phyloP scores from a whole-genome alignment of 2,113 vertebrate genomes.

The Coptodon rendalli region DNA sequence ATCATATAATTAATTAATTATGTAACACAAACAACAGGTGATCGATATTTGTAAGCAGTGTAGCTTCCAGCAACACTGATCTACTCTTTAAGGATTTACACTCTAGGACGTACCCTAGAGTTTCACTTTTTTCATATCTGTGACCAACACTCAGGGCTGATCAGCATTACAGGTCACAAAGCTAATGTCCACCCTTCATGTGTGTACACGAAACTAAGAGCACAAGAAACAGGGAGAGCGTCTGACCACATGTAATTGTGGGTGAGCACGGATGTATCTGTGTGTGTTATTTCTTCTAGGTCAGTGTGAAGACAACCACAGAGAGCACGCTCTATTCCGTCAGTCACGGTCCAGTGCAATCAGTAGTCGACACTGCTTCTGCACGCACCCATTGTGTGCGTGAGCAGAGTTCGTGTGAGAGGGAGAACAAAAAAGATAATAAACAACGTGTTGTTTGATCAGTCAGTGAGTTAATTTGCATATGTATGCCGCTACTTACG shows the following conservation, averaged over 20 bases:
- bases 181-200: slow-evolving; percentile 18
- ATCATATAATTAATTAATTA: background rate
- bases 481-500: background rate
- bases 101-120: background rate
- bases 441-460: background rate
- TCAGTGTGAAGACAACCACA: slow-evolving; percentile 52
- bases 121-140: slow-evolving; percentile 13
- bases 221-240: background rate
- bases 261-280: background rate
- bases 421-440: background rate
- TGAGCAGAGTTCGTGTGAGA: background rate
- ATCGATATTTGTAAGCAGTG: background rate
- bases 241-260: slow-evolving; percentile 20
- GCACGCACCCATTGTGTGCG: slow-evolving; percentile 13
- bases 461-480: background rate
- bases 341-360: slow-evolving; percentile 48
- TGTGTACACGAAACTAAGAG: background rate
- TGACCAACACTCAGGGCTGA: slow-evolving; percentile 6
- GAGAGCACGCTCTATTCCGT: slow-evolving; percentile 47
- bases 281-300: slow-evolving; percentile 33
- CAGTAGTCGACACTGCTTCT: slow-evolving; percentile 31
- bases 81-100: background rate
- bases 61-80: background rate
- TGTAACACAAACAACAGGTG: background rate
- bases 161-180: slow-evolving; percentile 16